Conservation (phyloP, 1,140 invertebrate species). For the Papilio xuthus region DNA sequence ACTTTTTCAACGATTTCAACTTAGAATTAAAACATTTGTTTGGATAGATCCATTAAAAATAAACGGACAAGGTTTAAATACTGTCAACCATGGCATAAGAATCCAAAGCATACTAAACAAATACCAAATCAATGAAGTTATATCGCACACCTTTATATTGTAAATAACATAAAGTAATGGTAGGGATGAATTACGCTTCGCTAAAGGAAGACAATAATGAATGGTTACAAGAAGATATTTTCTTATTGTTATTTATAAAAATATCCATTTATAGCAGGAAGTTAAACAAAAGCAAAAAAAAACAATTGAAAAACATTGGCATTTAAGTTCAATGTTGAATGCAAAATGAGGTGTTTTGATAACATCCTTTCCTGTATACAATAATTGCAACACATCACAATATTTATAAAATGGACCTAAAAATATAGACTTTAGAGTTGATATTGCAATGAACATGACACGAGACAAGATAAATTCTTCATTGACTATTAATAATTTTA, state of each 20-base stretch:
- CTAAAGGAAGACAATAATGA: background rate
- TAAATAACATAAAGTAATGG: background rate
- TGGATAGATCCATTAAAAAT: background rate
- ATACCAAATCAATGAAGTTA: background rate
- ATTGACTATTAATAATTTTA: conserved; percentile 3
- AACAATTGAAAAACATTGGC: conserved; percentile 26
- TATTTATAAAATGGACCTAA: background rate
- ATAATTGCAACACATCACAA: conserved; percentile 14
- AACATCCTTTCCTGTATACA: conserved; percentile 24
- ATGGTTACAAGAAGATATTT: background rate
- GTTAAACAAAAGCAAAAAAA: conserved; percentile 11
- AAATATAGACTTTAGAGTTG: background rate
- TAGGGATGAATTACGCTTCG: background rate
- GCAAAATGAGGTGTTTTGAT: conserved; percentile 22
- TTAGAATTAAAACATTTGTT: too few relatives aligned
- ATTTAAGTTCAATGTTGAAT: conserved; percentile 28
- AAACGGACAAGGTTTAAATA: background rate
- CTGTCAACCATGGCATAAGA: background rate
- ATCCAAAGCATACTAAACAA: background rate
- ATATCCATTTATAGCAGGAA: background rate
- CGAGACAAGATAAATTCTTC: background rate
- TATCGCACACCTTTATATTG: background rate
- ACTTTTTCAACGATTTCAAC: too few relatives aligned
- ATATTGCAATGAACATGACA: background rate
- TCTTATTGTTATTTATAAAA: conserved; percentile 16